A percentile compares a stretch with the other conserved stretches of the same genome.
These are phyloP conservation scores for Fopius arisanus DNA, from an alignment of 1,140 invertebrate species.

Conservation along the genomic window DNA sequence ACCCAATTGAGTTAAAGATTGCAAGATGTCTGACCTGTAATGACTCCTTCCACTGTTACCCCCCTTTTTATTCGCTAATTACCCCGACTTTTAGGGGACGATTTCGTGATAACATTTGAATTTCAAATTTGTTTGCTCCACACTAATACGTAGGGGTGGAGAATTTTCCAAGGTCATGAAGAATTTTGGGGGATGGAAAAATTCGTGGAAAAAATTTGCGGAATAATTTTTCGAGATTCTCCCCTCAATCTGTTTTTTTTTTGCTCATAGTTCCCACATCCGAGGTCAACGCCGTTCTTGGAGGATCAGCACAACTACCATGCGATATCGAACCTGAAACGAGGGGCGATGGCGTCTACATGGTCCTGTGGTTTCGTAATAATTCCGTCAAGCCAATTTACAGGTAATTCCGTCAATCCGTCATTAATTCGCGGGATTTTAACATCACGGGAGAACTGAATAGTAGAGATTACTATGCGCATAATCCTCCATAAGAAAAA, in stretches of 20 bases:
- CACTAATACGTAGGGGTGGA: neutral
- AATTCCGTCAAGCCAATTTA: conserved; percentile 85
- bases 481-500: no score
- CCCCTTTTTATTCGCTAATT: neutral
- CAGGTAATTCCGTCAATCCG: conserved; percentile 72
- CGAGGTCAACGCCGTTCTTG: conserved; percentile 81
- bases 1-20: no score
- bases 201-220: neutral
- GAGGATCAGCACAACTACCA: conserved; percentile 78
- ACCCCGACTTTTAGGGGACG: neutral
- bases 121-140: neutral
- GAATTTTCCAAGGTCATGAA: neutral
- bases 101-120: neutral
- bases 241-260: conserved; percentile 5
- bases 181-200: neutral
- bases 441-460: no score
- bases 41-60: neutral
- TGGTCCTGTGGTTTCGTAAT: conserved; percentile 91
- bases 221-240: neutral
- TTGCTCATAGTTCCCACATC: conserved; percentile 72
- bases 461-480: no score
- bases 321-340: conserved; percentile 83
- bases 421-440: no score
- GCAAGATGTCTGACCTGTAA: neutral
- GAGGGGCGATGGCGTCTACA: conserved; percentile 83